These are phyloP conservation scores for Todiramphus saurophagus DNA, from an alignment of 2,113 vertebrate species.

Conservation along the genomic window DNA sequence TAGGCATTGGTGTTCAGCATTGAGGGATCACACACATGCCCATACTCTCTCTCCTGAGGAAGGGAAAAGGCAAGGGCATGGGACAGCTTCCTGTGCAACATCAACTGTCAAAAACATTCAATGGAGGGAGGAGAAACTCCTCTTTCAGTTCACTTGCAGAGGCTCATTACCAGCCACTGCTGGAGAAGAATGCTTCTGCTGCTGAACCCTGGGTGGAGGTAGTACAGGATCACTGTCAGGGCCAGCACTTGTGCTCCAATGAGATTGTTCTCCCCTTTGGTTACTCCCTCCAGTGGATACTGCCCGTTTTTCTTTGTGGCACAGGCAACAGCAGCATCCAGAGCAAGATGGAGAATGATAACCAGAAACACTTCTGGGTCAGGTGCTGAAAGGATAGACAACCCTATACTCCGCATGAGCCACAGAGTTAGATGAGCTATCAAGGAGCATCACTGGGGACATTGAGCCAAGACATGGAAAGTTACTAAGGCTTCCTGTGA, in stretches of 20 bases:
- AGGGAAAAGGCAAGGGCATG: constrained; percentile 25
- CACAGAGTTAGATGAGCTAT: neutral
- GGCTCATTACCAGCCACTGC: constrained; percentile 31
- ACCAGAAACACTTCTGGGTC: neutral
- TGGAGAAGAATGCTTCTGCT: constrained; percentile 43
- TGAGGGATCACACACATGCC: constrained; percentile 20
- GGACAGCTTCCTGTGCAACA: constrained; percentile 47
- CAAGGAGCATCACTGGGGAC: neutral
- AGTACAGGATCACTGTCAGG: constrained; percentile 47
- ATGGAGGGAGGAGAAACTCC: constrained; percentile 31
- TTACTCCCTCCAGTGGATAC: neutral
- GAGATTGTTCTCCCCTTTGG: neutral
- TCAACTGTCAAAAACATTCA: constrained; percentile 56
- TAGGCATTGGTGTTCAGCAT: constrained; percentile 51
- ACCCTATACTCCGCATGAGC: neutral
- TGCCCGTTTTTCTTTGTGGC: neutral
- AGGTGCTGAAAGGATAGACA: neutral
- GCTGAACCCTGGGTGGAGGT: constrained; percentile 33
- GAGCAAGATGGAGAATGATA: constrained; percentile 1
- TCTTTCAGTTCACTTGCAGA: constrained; percentile 66
- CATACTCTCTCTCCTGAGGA: constrained; percentile 13
- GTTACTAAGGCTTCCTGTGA: constrained; percentile 32
- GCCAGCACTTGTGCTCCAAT: constrained; percentile 10
- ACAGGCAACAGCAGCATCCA: neutral
- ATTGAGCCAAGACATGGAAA: constrained; percentile 13